Conservation (phyloP, 2,797 vertebrate species). For the Rhinella marina region DNA sequence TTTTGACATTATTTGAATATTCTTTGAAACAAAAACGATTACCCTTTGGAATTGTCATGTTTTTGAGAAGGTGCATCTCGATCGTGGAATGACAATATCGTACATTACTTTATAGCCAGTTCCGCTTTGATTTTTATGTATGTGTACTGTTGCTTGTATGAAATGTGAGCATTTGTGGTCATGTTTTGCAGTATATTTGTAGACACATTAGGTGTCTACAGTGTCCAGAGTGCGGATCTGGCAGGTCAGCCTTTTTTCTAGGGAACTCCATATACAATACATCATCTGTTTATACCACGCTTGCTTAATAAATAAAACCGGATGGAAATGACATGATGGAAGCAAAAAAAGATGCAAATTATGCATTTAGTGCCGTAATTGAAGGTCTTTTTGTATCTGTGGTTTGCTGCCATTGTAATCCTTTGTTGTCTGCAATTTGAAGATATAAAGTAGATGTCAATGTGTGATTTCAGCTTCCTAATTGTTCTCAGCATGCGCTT, state of each 20-base stretch:
- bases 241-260: neutral
- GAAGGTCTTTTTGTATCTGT: neutral
- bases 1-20: no score
- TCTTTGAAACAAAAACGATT: no score
- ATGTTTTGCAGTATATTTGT: no score
- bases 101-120: neutral
- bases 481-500: slow-evolving; percentile 31
- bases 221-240: neutral
- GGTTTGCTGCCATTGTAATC: slow-evolving; percentile 13
- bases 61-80: no score
- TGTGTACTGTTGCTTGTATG: neutral
- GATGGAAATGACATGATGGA: neutral
- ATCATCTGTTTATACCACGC: neutral
- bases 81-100: no score
- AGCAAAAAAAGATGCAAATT: neutral
- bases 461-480: slow-evolving; percentile 37
- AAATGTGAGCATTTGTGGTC: neutral
- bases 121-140: neutral
- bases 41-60: no score
- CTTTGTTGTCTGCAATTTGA: slow-evolving; percentile 26
- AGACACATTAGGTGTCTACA: neutral
- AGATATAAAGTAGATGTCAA: slow-evolving; percentile 34
- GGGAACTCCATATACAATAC: neutral
- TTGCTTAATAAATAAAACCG: neutral
- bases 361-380: neutral